A percentile compares a stretch with the other conserved stretches of the same genome.
Conservation (phyloP, 2,113 vertebrate genomes). For the Gopherus evgoodei region DNA sequence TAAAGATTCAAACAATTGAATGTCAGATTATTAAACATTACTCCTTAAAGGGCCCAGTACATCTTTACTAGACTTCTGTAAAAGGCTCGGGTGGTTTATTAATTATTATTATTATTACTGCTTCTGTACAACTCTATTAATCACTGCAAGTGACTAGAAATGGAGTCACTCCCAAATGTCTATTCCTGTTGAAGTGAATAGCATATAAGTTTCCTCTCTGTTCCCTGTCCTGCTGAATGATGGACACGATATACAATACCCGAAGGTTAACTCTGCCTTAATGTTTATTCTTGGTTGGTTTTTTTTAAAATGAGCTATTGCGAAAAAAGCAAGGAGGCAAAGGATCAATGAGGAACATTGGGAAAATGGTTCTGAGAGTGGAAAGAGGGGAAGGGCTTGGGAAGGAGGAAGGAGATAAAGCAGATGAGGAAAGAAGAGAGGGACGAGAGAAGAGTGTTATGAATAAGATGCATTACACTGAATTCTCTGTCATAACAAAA, state of each 20-base stretch:
- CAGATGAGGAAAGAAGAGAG: not conserved
- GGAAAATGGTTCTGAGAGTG: not conserved
- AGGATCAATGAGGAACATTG: not conserved
- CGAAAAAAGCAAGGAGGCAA: not conserved
- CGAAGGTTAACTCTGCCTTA: not conserved
- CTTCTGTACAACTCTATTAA: not conserved
- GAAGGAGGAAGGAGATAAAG: not conserved
- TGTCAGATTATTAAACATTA: not conserved
- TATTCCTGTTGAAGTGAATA: not conserved
- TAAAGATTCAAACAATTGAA: not conserved
- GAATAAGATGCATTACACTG: not conserved
- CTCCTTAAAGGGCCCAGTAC: not conserved
- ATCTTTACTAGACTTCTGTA: not conserved
- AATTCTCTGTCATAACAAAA: not conserved
- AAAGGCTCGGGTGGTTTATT: not conserved
- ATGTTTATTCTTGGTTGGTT: too few species aligned
- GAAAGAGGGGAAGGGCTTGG: not conserved
- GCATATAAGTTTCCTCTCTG: not conserved
- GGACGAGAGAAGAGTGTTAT: not conserved
- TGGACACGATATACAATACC: not conserved
- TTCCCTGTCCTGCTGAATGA: not conserved
- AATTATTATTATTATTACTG: not conserved
- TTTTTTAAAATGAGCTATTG: not conserved
- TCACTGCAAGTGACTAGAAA: not conserved
- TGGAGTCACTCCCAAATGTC: not conserved